These are phyloP conservation scores for Torymus tubicola DNA, from an alignment of 2,888 invertebrate species.

Conservation along the genomic window DNA sequence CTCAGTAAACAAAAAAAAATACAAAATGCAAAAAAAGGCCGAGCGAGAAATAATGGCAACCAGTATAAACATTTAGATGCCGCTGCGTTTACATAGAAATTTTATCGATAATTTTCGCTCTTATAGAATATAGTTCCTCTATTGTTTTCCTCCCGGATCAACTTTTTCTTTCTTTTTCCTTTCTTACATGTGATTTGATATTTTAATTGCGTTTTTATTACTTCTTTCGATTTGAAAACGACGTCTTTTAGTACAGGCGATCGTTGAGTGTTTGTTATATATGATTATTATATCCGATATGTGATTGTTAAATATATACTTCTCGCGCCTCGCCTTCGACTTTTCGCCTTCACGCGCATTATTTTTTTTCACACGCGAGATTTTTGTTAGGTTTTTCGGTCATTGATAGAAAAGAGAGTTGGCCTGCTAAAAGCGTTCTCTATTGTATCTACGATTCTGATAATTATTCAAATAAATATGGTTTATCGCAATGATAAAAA, in stretches of 20 bases:
- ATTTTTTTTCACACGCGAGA: slow-evolving; percentile 46
- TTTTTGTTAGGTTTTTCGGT: slow-evolving; percentile 49
- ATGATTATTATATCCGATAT: slow-evolving; percentile 28
- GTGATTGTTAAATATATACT: slow-evolving; percentile 45
- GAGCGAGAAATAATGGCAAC: slow-evolving; percentile 41
- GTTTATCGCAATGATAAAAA: slow-evolving; percentile 65
- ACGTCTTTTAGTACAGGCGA: background rate
- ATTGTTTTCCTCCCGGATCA: background rate
- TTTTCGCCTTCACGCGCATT: slow-evolving; percentile 41
- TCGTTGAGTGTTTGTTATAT: slow-evolving; percentile 43
- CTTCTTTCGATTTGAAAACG: slow-evolving; percentile 12
- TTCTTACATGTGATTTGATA: slow-evolving; percentile 44
- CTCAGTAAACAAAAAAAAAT: slow-evolving; percentile 18
- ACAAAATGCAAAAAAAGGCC: slow-evolving; percentile 29
- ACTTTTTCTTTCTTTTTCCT: slow-evolving; percentile 18
- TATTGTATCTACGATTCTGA: slow-evolving; percentile 72
- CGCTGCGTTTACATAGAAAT: slow-evolving; percentile 42
- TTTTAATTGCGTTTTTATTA: slow-evolving; percentile 52
- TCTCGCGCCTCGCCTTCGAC: slow-evolving; percentile 50
- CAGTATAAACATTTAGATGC: slow-evolving; percentile 39
- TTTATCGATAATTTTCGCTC: slow-evolving; percentile 37
- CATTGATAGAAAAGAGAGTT: slow-evolving; percentile 61
- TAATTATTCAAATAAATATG: slow-evolving; percentile 73
- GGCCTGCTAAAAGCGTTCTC: slow-evolving; percentile 71
- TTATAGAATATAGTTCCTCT: slow-evolving; percentile 36